Evolutionary conservation across 1,140 invertebrate species (phyloP), one percentile per base, ranked within the genome.

Genomic region (Grapholita molesta): DNA sequence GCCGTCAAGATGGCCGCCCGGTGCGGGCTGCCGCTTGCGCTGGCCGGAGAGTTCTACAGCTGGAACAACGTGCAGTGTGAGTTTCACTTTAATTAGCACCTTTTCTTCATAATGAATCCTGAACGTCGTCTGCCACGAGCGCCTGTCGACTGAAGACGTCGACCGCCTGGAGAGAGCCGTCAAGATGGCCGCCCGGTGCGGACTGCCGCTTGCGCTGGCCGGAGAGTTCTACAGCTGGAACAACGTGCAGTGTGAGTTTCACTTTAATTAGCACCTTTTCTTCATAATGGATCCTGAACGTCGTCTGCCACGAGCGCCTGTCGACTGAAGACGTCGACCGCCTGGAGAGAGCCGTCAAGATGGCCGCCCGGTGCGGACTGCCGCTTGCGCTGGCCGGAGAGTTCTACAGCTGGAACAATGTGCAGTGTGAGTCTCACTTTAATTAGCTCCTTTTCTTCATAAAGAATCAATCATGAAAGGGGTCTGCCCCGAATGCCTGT

Each of bases 361-460:
- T 80, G 11, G 80, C 86, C 8, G 64, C 70, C 4, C 65, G 67
- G n/a, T 69, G 71, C 52, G 73, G 77, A 6, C 25, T 83, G 6
- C 80, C 82, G 24, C 64, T 89, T 24, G 78, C 78, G 4, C 75
- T 88, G 70, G 68, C 86, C 12, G 86, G 86, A 86, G 88, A 90
- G 28, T 85, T 90, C 64, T 55, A 74, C 1, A 71, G 68, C 61
- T 82, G 77, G 80, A 79, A 83, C 35, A 90, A 90, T 73, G 76
- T 83, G 1, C 65, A 74, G 57, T 73, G 86, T 88, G 25, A 83
- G 85, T 84, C 7, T 3, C 28, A 30, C 3, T 30, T 2, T 35
- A 2, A 35, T 7, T 48, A 7, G 3, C 3, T 4, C 3, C 18
- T 48, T n/a, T 21, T 12, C 38, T 3, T 12, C 38, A 0, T 15